phyloP scores from a whole-genome alignment of 2,797 vertebrate genomes.

The Vireo griseus region DNA sequence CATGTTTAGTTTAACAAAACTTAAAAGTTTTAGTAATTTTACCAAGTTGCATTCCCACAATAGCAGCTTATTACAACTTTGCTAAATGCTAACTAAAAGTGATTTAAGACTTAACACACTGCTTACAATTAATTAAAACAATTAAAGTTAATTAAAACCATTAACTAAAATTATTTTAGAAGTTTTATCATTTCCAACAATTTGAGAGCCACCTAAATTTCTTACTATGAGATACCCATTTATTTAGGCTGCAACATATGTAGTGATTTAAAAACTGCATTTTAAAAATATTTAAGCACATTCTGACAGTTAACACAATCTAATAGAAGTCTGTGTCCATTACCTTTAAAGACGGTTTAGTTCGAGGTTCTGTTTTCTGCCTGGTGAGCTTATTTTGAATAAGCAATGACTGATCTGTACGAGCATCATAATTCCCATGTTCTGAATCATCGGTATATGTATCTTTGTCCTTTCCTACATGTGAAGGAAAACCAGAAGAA shows the following conservation, averaged over 20 bases:
- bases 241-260: background rate
- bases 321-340: background rate
- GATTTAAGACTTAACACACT: background rate
- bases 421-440: constrained; percentile 81
- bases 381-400: constrained; percentile 83
- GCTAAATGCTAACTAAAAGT: background rate
- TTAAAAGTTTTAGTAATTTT: background rate
- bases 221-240: background rate
- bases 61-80: background rate
- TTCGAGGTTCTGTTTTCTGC: constrained; percentile 80
- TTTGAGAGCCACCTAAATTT: background rate
- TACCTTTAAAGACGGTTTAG: constrained; percentile 82
- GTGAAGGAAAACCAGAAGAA: constrained; percentile 68
- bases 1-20: background rate
- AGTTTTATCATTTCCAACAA: background rate
- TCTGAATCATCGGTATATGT: constrained; percentile 86
- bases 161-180: background rate
- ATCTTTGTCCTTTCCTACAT: constrained; percentile 83
- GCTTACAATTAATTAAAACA: background rate
- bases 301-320: background rate
- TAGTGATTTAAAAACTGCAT: background rate
- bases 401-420: constrained; percentile 84
- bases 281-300: background rate
- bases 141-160: background rate
- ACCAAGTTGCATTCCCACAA: background rate